Conservation (phyloP, 2,797 vertebrate species). For the Adrianichthys oophorus region DNA sequence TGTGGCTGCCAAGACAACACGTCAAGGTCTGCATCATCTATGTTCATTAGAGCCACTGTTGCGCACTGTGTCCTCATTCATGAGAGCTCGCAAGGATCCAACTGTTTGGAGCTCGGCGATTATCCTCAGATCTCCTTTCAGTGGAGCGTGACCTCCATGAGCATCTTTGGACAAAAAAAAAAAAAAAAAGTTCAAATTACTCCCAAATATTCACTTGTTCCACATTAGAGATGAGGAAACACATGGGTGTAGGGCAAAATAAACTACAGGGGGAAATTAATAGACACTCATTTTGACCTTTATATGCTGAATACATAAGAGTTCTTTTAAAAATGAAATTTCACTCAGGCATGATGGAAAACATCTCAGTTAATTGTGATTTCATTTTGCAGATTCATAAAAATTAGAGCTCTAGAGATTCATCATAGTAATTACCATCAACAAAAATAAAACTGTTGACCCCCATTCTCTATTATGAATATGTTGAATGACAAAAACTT, state of each 20-base stretch:
- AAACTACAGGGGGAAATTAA: not conserved
- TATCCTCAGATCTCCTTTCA: conserved; percentile 26
- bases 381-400: no score
- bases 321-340: no score
- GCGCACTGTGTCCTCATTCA: conserved; percentile 39
- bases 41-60: conserved; percentile 69
- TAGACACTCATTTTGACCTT: not conserved
- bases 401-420: no score
- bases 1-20: conserved; percentile 26
- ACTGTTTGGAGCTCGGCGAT: conserved; percentile 30
- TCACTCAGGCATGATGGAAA: no score
- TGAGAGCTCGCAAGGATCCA: conserved; percentile 23
- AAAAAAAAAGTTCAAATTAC: not conserved
- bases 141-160: conserved; percentile 21
- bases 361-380: no score
- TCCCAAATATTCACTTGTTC: conserved; percentile 20
- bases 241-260: not conserved
- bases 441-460: no score
- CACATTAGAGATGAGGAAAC: conserved; percentile 16
- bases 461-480: no score
- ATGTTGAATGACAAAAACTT: no score
- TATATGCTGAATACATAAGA: no score
- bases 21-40: conserved; percentile 57
- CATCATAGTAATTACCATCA: no score
- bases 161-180: not conserved